Evolutionary conservation across 2,888 invertebrate species (phyloP).

Genomic region (Perizoma flavofasciatum): DNA sequence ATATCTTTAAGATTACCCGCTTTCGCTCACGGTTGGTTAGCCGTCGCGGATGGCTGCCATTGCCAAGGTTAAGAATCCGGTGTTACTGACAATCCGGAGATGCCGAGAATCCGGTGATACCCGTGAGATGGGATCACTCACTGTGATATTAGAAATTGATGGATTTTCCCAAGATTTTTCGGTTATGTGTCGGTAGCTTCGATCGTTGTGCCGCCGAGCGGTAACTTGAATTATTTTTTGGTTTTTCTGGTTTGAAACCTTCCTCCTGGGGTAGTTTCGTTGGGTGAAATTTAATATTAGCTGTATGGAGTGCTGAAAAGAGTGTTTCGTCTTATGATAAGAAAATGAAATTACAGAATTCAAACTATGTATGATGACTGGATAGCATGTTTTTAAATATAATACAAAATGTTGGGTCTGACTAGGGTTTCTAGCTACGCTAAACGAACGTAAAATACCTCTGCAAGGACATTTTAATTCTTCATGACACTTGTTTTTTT

Average conservation of each 20-base stretch:
- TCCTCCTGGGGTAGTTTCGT: too few relatives aligned
- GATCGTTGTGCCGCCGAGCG: conserved; percentile 7
- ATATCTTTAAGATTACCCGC: conserved; percentile 4
- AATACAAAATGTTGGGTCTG: too few relatives aligned
- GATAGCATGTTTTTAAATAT: too few relatives aligned
- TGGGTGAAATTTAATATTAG: too few relatives aligned
- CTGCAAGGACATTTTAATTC: too few relatives aligned
- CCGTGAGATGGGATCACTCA: conserved; percentile 25
- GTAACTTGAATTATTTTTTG: conserved; percentile 5
- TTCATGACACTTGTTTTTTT: too few relatives aligned
- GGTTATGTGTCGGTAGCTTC: conserved; percentile 15
- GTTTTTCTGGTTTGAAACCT: neutral
- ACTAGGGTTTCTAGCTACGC: too few relatives aligned
- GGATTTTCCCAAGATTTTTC: conserved; percentile 27
- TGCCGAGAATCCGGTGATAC: conserved; percentile 10
- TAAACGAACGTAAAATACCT: too few relatives aligned
- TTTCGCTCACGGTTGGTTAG: conserved; percentile 29
- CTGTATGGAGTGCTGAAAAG: too few relatives aligned
- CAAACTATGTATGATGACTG: too few relatives aligned
- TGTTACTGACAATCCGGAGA: conserved; percentile 14
- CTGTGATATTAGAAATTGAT: conserved; percentile 31
- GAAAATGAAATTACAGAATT: too few relatives aligned
- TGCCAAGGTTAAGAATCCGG: conserved; percentile 22
- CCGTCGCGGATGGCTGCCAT: conserved; percentile 20
- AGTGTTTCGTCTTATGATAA: too few relatives aligned